Percentiles rank a stretch among this genome's conserved stretches.
phyloP scores from a whole-genome alignment of 2,113 vertebrate genomes.

The Erythrolamprus reginae region DNA sequence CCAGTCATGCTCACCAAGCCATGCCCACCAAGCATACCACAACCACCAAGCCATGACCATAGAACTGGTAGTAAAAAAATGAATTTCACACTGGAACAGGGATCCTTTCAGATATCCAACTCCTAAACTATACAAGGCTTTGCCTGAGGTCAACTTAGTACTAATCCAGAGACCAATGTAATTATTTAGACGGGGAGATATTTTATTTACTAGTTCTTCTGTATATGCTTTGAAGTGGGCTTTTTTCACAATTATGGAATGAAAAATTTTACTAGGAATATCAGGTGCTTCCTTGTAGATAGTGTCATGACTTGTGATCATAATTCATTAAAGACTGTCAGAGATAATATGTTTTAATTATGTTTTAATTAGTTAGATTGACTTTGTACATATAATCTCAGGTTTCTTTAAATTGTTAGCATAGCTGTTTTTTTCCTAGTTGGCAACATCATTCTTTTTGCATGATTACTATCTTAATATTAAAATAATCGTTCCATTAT shows the following conservation, averaged over 20 bases:
- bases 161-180: neutral
- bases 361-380: slow-evolving; percentile 22
- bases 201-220: neutral
- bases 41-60: no score
- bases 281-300: neutral
- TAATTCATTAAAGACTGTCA: slow-evolving; percentile 23
- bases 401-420: slow-evolving; percentile 23
- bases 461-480: slow-evolving; percentile 15
- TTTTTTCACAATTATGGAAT: neutral
- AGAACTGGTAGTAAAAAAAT: no score
- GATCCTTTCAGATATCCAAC: neutral
- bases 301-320: slow-evolving; percentile 23
- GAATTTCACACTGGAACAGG: neutral
- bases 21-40: no score
- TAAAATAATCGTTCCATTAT: neutral
- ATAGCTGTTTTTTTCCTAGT: neutral
- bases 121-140: neutral
- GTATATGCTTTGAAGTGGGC: neutral
- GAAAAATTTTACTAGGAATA: neutral
- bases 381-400: slow-evolving; percentile 12
- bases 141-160: neutral
- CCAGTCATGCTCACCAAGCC: no score
- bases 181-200: neutral
- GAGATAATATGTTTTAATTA: slow-evolving; percentile 8
- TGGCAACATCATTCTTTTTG: slow-evolving; percentile 24